Evolutionary conservation across 2,797 vertebrate genomes (phyloP), one percentile per base, ranked within the genome.

Genomic region (Xenentodon cancila): DNA sequence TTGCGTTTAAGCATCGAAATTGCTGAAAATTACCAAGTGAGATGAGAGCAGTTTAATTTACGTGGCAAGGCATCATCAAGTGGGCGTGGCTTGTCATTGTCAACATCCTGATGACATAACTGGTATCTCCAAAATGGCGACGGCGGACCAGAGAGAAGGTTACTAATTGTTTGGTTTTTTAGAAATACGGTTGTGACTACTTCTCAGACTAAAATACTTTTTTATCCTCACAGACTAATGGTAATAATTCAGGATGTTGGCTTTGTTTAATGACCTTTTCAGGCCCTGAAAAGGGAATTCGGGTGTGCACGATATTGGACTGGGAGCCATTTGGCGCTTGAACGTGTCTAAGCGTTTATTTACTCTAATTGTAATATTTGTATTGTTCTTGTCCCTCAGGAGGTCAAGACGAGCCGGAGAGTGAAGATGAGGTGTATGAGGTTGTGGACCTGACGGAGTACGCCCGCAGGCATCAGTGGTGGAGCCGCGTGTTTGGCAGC

Each of bases 381-480:
- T 30, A 8, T 30, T 7, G 0, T 53, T 17, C 0, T 7, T 32
- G 4, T 34, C 16, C 8, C 3, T 17, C 1, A 54, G 63, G 71
- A 53, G 85, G 82, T 43, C 78, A 75, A 81, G 92, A 93, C 5
- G 91, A 92, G 9, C 84, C 87, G 1, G 96, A 97, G 76, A 97
- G 95, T 45, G 97, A 98, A 0, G 96, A 98, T n/a, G 98, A 98
- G 55, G 94, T 96, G 17, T 99, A 98, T 1, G 97, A 99, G 87
- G 96, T 99, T 1, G 81, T 99, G 91, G 97, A 99, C 90, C 90
- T 99, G 79, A 97, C 96, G 17, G 95, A 98, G 55, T 99, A 98
- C 30, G 95, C 97, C 7, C 94, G 98, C 30, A 94, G 95, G 47
- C 96, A 98, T 82, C 96, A 96, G 49, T 99, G 97, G 98, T 98